phyloP scores from a whole-genome alignment of 2,797 vertebrate genomes.

The Lepidocolaptes lacrymiger region DNA sequence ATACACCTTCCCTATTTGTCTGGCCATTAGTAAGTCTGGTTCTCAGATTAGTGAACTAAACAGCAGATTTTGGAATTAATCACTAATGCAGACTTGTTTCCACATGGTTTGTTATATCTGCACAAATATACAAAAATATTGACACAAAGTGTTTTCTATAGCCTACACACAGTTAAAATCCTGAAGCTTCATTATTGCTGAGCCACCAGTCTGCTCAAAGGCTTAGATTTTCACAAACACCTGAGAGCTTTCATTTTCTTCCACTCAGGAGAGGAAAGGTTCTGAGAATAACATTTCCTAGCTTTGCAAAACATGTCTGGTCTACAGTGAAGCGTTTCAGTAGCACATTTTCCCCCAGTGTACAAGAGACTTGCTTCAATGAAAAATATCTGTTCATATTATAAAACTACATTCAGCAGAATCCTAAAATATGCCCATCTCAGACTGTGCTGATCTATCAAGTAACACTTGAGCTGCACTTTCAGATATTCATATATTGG shows the following conservation, averaged over 20 bases:
- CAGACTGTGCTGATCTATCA: fast-evolving
- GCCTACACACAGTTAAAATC: background rate
- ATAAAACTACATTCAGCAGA: background rate
- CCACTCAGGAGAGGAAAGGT: background rate
- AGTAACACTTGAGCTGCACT: background rate
- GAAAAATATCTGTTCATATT: background rate
- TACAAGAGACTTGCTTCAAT: background rate
- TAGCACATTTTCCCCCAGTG: background rate
- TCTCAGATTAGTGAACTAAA: background rate
- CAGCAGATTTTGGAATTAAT: background rate
- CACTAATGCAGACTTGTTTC: background rate
- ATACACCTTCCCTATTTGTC: background rate
- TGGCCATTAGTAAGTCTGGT: background rate
- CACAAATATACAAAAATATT: background rate
- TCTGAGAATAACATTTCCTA: background rate
- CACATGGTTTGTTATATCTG: background rate
- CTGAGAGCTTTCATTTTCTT: background rate
- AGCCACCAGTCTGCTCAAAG: background rate
- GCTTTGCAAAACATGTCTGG: background rate
- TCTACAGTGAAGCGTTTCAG: background rate
- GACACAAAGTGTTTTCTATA: background rate
- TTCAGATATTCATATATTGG: background rate
- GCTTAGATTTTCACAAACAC: background rate
- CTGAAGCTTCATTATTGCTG: background rate
- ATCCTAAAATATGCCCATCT: background rate